Evolutionary conservation across 2,888 invertebrate species (phyloP), one percentile per base, ranked within the genome.

Genomic region (Charanyca ferruginea): DNA sequence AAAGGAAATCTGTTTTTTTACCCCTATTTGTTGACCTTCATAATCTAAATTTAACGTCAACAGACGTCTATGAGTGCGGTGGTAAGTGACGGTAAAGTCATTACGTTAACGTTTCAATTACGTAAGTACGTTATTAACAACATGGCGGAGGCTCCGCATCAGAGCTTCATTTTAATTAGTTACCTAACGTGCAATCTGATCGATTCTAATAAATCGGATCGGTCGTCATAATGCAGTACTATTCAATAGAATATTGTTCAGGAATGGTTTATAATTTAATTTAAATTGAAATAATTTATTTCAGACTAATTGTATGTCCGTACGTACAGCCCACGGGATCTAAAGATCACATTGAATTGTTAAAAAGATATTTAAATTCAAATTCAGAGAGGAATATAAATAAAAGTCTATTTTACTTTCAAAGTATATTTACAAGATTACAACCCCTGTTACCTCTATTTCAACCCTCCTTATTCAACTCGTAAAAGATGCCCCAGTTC

Each of bases 221-320:
- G 18, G 1, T 20, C 5, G 38, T 38, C 28, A 25, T 25, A n/a
- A n/a, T n/a, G n/a, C n/a, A n/a, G n/a, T n/a, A n/a, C n/a, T n/a
- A 66, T 66, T 66, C 28, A 9, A 48, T 25, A 35, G 35, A 48
- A n/a, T 25, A 48, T 48, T 48, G n/a, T 28, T 48, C 48, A 16
- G 25, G n/a, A 48, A 48, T 44, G 18, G 18, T 44, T 18, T 13
- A 16, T 38, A 38, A 16, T 16, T 38, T 38, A 32, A 9, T 32
- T 5, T 8, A 1, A n/a, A n/a, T n/a, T n/a, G n/a, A n/a, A n/a
- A n/a, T n/a, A n/a, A n/a, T n/a, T n/a, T n/a, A n/a, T n/a, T n/a
- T n/a, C n/a, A n/a, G n/a, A n/a, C n/a, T n/a, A n/a, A n/a, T n/a
- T n/a, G n/a, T n/a, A n/a, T n/a, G n/a, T n/a, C n/a, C n/a, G n/a